Base-by-base conservation (phyloP, 2,888 invertebrate genomes). In the Lasioglossum leucozonium region DNA sequence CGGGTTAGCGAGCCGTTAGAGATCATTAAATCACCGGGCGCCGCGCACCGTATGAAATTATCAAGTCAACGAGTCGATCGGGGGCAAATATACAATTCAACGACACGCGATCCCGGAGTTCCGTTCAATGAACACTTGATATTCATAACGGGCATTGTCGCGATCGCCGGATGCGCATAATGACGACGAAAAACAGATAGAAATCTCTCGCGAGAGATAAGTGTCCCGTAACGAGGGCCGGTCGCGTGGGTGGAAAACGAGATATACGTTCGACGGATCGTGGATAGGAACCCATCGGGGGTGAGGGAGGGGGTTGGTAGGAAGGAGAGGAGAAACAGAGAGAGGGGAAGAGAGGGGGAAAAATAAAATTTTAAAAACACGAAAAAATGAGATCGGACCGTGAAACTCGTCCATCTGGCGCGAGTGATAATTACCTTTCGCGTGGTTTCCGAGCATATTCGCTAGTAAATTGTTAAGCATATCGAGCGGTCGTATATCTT, bases 371-470 rank as follows among this genome's bases (percentile, higher is more conserved):
- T 4, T 1, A 69, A 40, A n/a, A 73, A 89, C 51, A 51, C 47
- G 58, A 40, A 55, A 55, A 34, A 62, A 62, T 30, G 77, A 30
- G 73, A 77, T 77, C 72, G 51, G 72, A 76, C 71, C 79, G 87
- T 79, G 79, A 84, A 81, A 77, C 87, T 85, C 72, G 77, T 79
- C 73, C 62, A 75, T 82, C 82, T 79, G 78, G 72, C 51, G 40
- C 72, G 71, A 47, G 62, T 62, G 77, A 85, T 89, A 85, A 89
- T 88, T 88, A 87, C 76, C 81, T 87, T 85, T 85, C 51, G 89
- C 88, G 71, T 85, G 62, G 87, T 87, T 82, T 82, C 85, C 81
- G 44, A 75, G 75, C 85, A 75, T 62, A 62, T 77, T 89, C 77
- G 30, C 62, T 74, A 67, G 86, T 73, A 85, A 86, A 86, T 86